These are phyloP conservation scores for Thymelicus lineola DNA, from an alignment of 2,888 invertebrate species.

Conservation along the genomic window DNA sequence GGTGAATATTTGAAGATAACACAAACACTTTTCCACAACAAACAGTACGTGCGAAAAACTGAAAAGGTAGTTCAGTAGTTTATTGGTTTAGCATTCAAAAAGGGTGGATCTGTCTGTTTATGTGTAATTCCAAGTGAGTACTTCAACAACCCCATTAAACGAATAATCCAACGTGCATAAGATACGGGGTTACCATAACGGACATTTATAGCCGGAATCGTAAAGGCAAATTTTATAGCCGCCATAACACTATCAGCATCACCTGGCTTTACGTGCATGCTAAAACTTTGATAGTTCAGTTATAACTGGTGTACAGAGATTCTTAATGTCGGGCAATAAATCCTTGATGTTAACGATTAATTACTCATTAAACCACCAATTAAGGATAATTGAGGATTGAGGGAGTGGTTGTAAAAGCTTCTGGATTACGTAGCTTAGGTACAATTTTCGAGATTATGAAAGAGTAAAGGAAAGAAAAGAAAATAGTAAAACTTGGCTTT, in stretches of 20 bases:
- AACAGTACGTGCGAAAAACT: not conserved
- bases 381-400: constrained; percentile 26
- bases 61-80: not conserved
- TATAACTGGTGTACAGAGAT: constrained; percentile 37
- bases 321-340: constrained; percentile 27
- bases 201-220: constrained; percentile 37
- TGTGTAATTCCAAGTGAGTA: constrained; percentile 12
- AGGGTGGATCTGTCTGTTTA: constrained; percentile 21
- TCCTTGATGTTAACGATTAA: constrained; percentile 26
- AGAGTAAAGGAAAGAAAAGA: not conserved
- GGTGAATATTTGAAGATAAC: too few species aligned
- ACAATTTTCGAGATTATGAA: not conserved
- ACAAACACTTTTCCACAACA: too few species aligned
- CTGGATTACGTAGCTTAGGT: not conserved
- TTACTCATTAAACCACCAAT: constrained; percentile 20
- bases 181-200: constrained; percentile 36
- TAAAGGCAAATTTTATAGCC: constrained; percentile 38
- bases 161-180: constrained; percentile 34
- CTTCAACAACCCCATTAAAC: constrained; percentile 29
- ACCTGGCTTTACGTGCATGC: constrained; percentile 40
- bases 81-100: constrained; percentile 12
- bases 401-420: not conserved
- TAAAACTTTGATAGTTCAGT: constrained; percentile 36
- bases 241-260: constrained; percentile 40
- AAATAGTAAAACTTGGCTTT: too few species aligned